Evolutionary conservation across 23 tunicate species (phyloP), one percentile per base, ranked within the genome.

Genomic region (Trididemnum clinides): DNA sequence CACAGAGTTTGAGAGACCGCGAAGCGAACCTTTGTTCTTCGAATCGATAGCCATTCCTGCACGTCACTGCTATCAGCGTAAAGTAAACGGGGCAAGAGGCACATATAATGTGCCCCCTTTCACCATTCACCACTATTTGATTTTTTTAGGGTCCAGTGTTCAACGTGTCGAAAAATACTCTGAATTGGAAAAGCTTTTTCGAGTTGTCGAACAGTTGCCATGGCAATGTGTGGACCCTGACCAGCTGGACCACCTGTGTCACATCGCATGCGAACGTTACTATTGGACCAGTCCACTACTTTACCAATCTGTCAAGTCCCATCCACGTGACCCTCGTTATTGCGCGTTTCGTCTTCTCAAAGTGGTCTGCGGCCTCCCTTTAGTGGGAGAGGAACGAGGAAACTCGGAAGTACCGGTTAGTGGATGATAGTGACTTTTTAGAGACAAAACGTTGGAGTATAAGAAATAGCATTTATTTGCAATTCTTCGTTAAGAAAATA

Each of bases 201-300:
- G 34, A 0, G 30, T 69, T 1, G 76, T 82, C 3, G 92, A 80
- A 19, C 33, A 22, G 10, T 89, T 89, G 20, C 94, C 98, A 49
- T 86, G 93, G 90, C 80, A 64, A 0, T 73, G 82, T 4, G 57
- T 89, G 20, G 73, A 64, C 1, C 71, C 65, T 38, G 94, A 88
- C 30, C 90, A 94, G 58, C 26, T 89, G 54, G 95, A 89, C 33
- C 72, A 81, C 44, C 50, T 86, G 27, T 86, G 85, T 54, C 91
- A 89, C 38, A 12, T 94, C 20, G 85, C 81, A 28, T 63, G 85
- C 28, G 98, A 89, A 12, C 90, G 87, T 21, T 94, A 80, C 51
- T 28, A 77, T 1, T 89, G 94, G 94, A 32, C 86, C 50, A 77
- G 81, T 33, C 36, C 73, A 21, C 44, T 88, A 1, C 50, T 88